A percentile compares a stretch with the other conserved stretches of the same genome.
Conservation (phyloP, 2,797 vertebrate genomes). For the Neomorphus geoffroyi region DNA sequence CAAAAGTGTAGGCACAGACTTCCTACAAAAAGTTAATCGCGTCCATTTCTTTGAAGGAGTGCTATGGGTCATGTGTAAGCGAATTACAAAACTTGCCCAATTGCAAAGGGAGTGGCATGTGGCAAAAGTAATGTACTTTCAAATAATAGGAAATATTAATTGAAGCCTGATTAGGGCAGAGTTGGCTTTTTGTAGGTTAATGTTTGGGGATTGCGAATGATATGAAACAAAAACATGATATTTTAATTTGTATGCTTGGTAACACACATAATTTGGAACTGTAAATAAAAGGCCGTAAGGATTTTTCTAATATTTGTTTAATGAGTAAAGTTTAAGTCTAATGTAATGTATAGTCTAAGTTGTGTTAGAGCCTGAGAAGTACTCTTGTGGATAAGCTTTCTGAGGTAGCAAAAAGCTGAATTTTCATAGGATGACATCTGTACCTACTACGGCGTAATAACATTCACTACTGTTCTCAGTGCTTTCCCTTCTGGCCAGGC, state of each 20-base stretch:
- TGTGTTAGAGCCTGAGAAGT: not conserved
- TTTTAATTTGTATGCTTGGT: not conserved
- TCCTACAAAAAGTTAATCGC: constrained; percentile 7
- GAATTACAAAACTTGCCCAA: not conserved
- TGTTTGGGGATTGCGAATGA: not conserved
- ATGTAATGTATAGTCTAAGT: not conserved
- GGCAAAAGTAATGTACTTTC: not conserved
- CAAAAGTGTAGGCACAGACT: not conserved
- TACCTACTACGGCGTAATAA: not conserved
- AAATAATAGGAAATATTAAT: not conserved
- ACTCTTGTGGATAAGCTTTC: not conserved
- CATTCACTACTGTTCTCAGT: not conserved
- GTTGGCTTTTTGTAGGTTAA: not conserved
- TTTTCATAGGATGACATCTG: not conserved
- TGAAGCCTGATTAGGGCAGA: not conserved
- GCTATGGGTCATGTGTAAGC: not conserved
- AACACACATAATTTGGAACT: not conserved
- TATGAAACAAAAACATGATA: not conserved
- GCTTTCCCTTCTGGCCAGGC: not conserved
- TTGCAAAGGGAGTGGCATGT: not conserved
- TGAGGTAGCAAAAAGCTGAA: not conserved
- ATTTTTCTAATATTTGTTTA: not conserved
- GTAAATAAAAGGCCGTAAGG: not conserved
- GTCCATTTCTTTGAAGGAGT: not conserved
- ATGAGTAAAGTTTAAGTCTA: not conserved